Base-by-base conservation (phyloP, 2,888 invertebrate genomes). In the Cinara cedri region DNA sequence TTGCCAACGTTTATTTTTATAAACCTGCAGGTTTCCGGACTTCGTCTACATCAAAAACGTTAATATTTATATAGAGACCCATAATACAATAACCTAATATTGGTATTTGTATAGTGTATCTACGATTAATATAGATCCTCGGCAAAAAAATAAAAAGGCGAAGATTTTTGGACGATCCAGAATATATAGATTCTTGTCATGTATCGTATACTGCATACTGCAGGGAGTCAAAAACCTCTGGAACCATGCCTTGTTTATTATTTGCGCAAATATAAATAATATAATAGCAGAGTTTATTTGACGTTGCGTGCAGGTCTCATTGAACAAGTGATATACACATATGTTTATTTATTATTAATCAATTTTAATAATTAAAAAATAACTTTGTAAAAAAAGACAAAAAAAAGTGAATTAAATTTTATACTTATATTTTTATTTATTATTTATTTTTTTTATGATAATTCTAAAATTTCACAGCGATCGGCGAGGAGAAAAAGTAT, bases 81-180 rank as follows among this genome's bases (percentile, higher is more conserved):
- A 8, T 60, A 72, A 49, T 60, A 26, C 26, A n/a, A 60, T 55
- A 55, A 11, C 21, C n/a, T n/a, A n/a, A n/a, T 46, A 46, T 13
- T 46, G 34, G 3, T 34, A 34, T 34, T 34, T 34, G 44, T 46
- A 46, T 10, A 55, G 55, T 42, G 34, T 54, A 34, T 10, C 3
- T 9, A 54, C n/a, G 24, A n/a, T n/a, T 72, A 26, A 72, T 62
- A 49, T 49, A 19, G 34, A 51, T 19, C 60, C 34, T 62, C 34
- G 49, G 49, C 26, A 51, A 72, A 72, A 72, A 46, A 34, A 49
- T 49, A 75, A 62, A 54, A 9, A 54, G 4, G 54, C 10, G 54
- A 65, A 75, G 54, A 75, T 75, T 44, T 24, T 65, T 13, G 74
- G 62, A 65, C n/a, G 63, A 75, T 65, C n/a, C n/a, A n/a, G n/a